These are phyloP conservation scores for Salarias fasciatus DNA, from an alignment of 2,797 vertebrate genomes.

Conservation along the genomic window DNA sequence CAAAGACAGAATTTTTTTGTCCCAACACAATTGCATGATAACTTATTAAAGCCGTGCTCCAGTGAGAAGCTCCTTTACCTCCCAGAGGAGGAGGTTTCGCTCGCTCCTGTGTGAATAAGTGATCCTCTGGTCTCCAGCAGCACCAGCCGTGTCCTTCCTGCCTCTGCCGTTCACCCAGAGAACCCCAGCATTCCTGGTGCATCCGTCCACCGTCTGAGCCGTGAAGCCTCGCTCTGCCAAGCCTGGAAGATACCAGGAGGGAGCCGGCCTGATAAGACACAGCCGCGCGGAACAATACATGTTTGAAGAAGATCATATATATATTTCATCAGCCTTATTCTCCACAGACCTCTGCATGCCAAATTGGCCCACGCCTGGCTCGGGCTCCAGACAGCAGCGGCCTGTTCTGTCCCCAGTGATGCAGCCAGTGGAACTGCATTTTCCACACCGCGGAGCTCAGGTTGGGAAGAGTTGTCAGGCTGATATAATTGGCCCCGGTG, in stretches of 20 bases:
- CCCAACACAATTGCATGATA: too few species aligned
- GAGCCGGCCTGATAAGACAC: slow-evolving; percentile 78
- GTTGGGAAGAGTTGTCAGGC: slow-evolving; percentile 81
- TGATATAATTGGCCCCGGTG: slow-evolving; percentile 85
- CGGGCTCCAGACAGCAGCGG: slow-evolving; percentile 76
- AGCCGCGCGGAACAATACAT: slow-evolving; percentile 82
- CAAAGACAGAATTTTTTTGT: too few species aligned
- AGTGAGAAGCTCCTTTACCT: too few species aligned
- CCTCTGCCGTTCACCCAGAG: slow-evolving; percentile 31
- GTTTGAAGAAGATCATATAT: slow-evolving; percentile 86
- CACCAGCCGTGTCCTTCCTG: neutral
- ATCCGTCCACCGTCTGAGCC: slow-evolving; percentile 28
- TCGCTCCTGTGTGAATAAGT: neutral
- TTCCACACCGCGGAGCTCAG: slow-evolving; percentile 83
- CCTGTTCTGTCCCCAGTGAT: slow-evolving; percentile 82
- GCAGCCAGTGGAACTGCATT: slow-evolving; percentile 83
- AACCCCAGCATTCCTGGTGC: slow-evolving; percentile 44
- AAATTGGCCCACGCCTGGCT: slow-evolving; percentile 79
- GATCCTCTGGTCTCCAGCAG: neutral
- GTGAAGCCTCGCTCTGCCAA: slow-evolving; percentile 68
- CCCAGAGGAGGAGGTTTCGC: neutral
- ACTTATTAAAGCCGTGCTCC: too few species aligned
- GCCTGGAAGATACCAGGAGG: slow-evolving; percentile 67
- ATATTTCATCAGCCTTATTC: slow-evolving; percentile 86
- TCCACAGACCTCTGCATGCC: slow-evolving; percentile 81